Base-by-base conservation (phyloP, 2,888 invertebrate genomes). In the Strigamia crassipes region DNA sequence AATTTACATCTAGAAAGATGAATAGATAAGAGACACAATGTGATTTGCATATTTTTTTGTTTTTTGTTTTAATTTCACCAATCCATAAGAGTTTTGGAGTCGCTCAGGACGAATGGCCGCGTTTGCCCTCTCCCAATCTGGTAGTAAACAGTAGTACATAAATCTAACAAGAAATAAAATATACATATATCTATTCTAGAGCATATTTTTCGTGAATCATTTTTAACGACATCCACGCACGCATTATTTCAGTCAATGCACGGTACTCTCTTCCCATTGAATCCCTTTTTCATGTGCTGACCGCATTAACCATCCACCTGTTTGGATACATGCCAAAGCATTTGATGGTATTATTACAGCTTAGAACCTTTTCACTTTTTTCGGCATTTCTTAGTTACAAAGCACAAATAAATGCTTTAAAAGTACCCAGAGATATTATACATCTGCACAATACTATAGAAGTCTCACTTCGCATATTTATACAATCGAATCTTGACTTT, bases 241-340 rank as follows among this genome's bases (percentile, higher is more conserved):
- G 56, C 56, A 38, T 56, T 56, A 56, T 56, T 56, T 8, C 56
- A 56, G 46, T 46, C 46, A 42, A 42, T 42, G 13, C 42, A 12
- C 51, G 9, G 18, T 18, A 4, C 56, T 18, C 9, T n/a, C 56
- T 18, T 18, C 56, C n/a, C 56, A 18, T 18, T 9, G 21, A 56
- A n/a, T 56, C 56, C 18, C 56, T 56, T 56, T 56, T 56, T 56
- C 56, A 56, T 56, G 46, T 18, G 56, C 2, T 56, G 56, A 56
- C 21, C 56, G 18, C 56, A 56, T 56, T 56, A 56, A 56, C n/a
- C n/a, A 56, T 56, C 56, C 56, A 56, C 56, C 56, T 56, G 56
- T 18, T 56, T 56, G 56, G 18, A 56, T 18, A 56, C 15, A 18
- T 56, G 56, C 56, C 56, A 56, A 46, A 56, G 56, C 56, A 56